These are phyloP conservation scores for Dendrocopos noguchii DNA, from an alignment of 2,113 vertebrate species.

Conservation along the genomic window DNA sequence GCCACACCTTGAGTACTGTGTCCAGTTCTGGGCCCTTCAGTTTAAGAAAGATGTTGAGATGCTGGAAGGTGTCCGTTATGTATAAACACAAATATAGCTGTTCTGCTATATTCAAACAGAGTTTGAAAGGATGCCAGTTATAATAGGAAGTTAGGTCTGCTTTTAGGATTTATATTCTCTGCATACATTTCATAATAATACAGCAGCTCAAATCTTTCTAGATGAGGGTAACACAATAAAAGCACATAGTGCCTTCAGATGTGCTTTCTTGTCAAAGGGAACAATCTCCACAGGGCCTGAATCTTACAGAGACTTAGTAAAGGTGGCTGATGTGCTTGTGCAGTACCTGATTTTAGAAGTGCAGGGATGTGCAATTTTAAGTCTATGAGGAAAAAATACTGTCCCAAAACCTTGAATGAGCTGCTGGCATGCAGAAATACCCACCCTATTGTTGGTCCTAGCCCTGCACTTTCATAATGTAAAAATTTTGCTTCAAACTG, in stretches of 20 bases:
- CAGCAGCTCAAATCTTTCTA: not conserved
- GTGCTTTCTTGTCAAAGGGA: not conserved
- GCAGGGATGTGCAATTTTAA: not conserved
- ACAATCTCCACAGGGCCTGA: not conserved
- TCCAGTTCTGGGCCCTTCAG: no score
- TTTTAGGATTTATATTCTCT: conserved; percentile 12
- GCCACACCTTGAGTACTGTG: no score
- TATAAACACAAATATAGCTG: conserved; percentile 48
- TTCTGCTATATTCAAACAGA: conserved; percentile 8
- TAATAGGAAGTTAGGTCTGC: not conserved
- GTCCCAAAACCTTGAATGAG: not conserved
- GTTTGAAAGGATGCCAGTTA: conserved; percentile 37
- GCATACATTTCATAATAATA: not conserved
- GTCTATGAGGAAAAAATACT: not conserved
- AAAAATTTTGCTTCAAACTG: not conserved
- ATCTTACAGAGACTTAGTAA: not conserved
- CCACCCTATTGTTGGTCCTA: not conserved
- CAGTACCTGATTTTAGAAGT: not conserved
- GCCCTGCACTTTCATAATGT: not conserved
- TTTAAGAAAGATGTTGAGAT: no score
- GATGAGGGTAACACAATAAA: not conserved
- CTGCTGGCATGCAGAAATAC: not conserved
- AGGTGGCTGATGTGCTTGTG: not conserved
- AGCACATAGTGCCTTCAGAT: not conserved
- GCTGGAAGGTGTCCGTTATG: not conserved